Percentiles rank a stretch among this genome's conserved stretches.
These are phyloP conservation scores for Rhagophthalmus giganteus DNA, from an alignment of 2,888 invertebrate species.

Conservation along the genomic window DNA sequence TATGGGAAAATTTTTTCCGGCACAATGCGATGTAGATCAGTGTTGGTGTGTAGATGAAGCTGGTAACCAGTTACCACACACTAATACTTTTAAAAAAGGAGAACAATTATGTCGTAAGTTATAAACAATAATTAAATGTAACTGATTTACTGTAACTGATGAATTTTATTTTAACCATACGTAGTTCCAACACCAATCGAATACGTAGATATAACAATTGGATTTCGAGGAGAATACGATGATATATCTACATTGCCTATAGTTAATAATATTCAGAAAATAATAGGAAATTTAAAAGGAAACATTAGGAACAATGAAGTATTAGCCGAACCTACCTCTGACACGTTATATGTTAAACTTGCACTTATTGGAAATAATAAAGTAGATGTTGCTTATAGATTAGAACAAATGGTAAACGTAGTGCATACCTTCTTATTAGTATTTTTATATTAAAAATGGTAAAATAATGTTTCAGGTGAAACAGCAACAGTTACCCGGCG, in stretches of 20 bases:
- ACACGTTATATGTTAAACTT: slow-evolving; percentile 62
- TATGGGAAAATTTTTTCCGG: slow-evolving; percentile 72
- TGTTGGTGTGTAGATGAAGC: slow-evolving; percentile 91
- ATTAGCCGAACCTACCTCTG: slow-evolving; percentile 58
- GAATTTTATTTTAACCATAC: no score
- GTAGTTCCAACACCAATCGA: slow-evolving; percentile 74
- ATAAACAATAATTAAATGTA: background rate
- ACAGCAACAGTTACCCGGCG: slow-evolving; percentile 58
- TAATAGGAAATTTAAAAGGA: slow-evolving; percentile 56
- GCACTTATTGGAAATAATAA: slow-evolving; percentile 72
- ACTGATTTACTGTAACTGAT: background rate
- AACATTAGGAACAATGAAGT: slow-evolving; percentile 57
- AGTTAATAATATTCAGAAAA: slow-evolving; percentile 54
- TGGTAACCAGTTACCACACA: slow-evolving; percentile 68
- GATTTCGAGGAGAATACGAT: slow-evolving; percentile 67
- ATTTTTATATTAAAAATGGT: background rate
- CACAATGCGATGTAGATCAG: slow-evolving; percentile 70
- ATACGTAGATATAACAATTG: slow-evolving; percentile 74
- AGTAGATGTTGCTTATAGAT: slow-evolving; percentile 76
- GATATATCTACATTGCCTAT: slow-evolving; percentile 57
- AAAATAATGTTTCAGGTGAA: slow-evolving; percentile 48
- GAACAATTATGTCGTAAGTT: slow-evolving; percentile 62
- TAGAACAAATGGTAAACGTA: slow-evolving; percentile 79
- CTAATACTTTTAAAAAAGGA: slow-evolving; percentile 64
- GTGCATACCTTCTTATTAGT: slow-evolving; percentile 38